Evolutionary conservation across 2,888 invertebrate species (phyloP), one percentile per base, ranked within the genome.

Genomic region (Andrena hattorfiana): DNA sequence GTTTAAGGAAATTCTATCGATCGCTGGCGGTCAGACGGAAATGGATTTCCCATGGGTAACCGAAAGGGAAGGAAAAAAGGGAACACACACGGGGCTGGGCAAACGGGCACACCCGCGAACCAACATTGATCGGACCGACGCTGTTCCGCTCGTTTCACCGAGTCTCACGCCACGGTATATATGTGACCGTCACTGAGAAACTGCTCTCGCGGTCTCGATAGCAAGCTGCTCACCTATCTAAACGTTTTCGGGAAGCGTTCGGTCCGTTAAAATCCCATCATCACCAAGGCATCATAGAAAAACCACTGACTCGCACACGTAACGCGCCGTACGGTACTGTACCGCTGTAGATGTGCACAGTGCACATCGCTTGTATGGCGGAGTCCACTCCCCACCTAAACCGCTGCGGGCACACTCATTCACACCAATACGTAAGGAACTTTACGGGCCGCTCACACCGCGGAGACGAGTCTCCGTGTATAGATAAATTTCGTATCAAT

Each of bases 61-160:
- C 51, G 70, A 84, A 77, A 63, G 70, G 76, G 32, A 42, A 66
- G 67, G 76, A 80, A 73, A 68, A 78, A 78, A 72, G 75, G 66
- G 72, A 69, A 76, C 75, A 78, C 72, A 59, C 83, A 78, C 83
- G 77, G 83, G 72, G 70, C 70, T 74, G 85, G 86, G 86, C 89
- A 64, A 85, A 85, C 89, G 89, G 91, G 89, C 92, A 92, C 92
- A 92, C 92, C 92, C 92, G 92, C 88, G 77, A 81, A 83, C 85
- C 77, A 87, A 86, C 91, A 92, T 92, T 88, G 92, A 92, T 92
- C 92, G 92, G 56, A 26, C 77, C 74, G 77, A 83, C 82, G 89
- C 86, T 85, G 54, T 64, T 63, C 48, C 54, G 42, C 13, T 70
- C 42, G 70, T 70, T 67, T 64, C 64, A 30, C 35, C 66, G 48